Conservation (phyloP, 2,888 invertebrate genomes). For the Acanthosepion lycidas region DNA sequence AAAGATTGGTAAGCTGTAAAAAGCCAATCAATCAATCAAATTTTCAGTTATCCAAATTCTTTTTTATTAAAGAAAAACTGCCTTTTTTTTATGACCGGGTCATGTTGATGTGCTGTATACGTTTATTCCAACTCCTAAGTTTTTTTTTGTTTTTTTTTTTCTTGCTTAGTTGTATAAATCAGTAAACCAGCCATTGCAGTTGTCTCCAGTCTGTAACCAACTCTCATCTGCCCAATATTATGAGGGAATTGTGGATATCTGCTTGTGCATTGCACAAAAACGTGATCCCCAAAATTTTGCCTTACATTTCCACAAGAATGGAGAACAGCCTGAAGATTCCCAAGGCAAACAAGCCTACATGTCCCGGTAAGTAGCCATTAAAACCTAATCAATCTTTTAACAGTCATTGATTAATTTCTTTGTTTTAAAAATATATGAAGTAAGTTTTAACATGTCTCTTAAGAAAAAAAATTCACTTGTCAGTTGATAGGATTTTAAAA, state of each 20-base stretch:
- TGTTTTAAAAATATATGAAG: too few species aligned
- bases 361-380: constrained; percentile 59
- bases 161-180: constrained; percentile 83
- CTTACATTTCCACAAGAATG: constrained; percentile 88
- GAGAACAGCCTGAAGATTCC: constrained; percentile 86
- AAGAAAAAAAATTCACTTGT: too few species aligned
- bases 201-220: constrained; percentile 88
- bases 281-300: constrained; percentile 91
- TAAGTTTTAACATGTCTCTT: too few species aligned
- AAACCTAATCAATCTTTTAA: neutral
- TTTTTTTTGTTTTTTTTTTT: neutral
- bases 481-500: too few species aligned
- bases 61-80: too few species aligned
- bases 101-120: neutral
- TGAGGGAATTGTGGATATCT: constrained; percentile 90
- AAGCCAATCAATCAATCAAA: neutral
- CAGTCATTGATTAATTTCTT: too few species aligned
- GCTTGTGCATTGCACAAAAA: constrained; percentile 87
- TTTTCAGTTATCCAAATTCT: neutral
- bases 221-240: constrained; percentile 85
- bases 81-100: neutral
- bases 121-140: neutral
- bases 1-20: too few species aligned
- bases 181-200: constrained; percentile 89
- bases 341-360: constrained; percentile 85